These are phyloP conservation scores for Malurus melanocephalus DNA, from an alignment of 2,113 vertebrate genomes.

Conservation along the genomic window DNA sequence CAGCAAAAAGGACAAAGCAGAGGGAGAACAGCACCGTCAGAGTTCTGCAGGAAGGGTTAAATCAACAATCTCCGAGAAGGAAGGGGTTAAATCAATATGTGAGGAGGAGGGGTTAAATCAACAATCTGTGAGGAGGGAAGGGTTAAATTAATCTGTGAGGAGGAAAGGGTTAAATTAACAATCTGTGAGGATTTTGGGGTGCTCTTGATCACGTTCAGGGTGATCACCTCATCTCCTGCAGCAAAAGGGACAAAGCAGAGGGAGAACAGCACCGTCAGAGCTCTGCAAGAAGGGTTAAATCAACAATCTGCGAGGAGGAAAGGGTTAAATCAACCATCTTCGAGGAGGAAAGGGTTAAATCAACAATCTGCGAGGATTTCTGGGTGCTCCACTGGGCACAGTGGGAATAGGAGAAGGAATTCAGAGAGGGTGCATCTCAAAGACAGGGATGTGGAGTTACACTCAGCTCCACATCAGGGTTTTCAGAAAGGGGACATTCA, in stretches of 20 bases:
- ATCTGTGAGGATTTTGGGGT: neutral
- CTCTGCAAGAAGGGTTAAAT: neutral
- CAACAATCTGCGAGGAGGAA: too few relatives aligned
- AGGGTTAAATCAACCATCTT: too few relatives aligned
- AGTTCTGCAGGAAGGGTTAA: neutral
- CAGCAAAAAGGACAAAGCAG: neutral
- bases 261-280: neutral
- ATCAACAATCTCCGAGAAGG: neutral
- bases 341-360: neutral
- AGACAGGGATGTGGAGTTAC: neutral
- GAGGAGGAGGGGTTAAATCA: neutral
- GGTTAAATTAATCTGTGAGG: too few relatives aligned
- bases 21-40: neutral
- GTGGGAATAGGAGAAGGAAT: neutral
- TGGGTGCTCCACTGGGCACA: neutral
- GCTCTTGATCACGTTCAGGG: constrained; percentile 92
- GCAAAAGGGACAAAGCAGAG: neutral
- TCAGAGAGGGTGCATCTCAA: neutral
- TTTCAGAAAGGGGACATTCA: neutral
- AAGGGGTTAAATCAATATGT: neutral
- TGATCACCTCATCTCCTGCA: constrained; percentile 90
- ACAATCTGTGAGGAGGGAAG: neutral
- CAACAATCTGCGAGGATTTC: neutral
- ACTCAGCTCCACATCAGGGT: neutral
- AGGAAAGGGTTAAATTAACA: neutral